phyloP scores from a whole-genome alignment of 92 coral and sea anemone genomes.

The Epizoanthus stellaris region DNA sequence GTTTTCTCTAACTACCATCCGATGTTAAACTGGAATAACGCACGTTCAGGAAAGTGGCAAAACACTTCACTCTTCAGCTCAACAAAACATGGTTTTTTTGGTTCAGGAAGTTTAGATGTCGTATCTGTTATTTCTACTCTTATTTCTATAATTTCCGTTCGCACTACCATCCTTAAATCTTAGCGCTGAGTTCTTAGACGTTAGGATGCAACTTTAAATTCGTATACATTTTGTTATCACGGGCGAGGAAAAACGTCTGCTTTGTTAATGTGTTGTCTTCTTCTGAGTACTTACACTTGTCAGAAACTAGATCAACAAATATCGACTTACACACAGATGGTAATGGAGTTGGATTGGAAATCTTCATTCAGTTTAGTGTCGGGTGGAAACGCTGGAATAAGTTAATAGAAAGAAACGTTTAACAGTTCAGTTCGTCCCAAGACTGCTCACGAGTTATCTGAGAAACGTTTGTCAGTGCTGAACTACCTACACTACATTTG shows the following conservation, averaged over 20 bases:
- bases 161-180: not conserved
- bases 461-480: too few species aligned
- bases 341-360: not conserved
- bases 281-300: not conserved
- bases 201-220: not conserved
- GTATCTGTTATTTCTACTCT: not conserved
- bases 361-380: not conserved
- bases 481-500: too few species aligned
- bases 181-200: conserved; percentile 9
- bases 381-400: not conserved
- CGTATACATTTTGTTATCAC: not conserved
- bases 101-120: conserved; percentile 1
- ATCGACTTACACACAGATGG: not conserved
- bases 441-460: too few species aligned
- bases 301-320: not conserved
- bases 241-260: not conserved
- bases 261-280: conserved; percentile 1
- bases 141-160: not conserved
- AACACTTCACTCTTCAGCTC: not conserved
- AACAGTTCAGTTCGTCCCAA: too few species aligned
- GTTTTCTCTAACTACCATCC: not conserved
- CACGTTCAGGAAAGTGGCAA: not conserved
- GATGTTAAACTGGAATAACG: not conserved
- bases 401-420: too few species aligned
- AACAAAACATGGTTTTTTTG: not conserved